A percentile compares a stretch with the other conserved stretches of the same genome.
Conservation (phyloP, 37 sponge, comb jelly and placozoan species). For the Geodia barretti region DNA sequence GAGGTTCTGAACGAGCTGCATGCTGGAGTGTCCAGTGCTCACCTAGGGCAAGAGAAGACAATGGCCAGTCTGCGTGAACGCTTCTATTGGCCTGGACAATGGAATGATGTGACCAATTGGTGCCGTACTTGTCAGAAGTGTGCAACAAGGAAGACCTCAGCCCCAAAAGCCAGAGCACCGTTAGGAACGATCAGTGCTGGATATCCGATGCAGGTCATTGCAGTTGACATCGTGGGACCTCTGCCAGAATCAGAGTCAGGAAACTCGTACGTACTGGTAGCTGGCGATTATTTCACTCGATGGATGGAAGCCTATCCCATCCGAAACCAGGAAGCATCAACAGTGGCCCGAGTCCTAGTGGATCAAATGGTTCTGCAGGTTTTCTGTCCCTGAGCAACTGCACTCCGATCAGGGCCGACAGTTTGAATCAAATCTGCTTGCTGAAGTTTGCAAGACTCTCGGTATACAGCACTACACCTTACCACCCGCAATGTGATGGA, state of each 20-base stretch:
- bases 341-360: slow-evolving; percentile 42
- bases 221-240: too few relatives aligned
- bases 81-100: too few relatives aligned
- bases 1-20: slow-evolving; percentile 23
- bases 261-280: slow-evolving; percentile 51
- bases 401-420: slow-evolving; percentile 51
- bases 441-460: slow-evolving; percentile 24
- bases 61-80: too few relatives aligned
- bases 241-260: slow-evolving; percentile 39
- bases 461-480: slow-evolving; percentile 47
- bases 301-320: slow-evolving; percentile 67
- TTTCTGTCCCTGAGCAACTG: slow-evolving; percentile 48
- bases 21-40: slow-evolving; percentile 7
- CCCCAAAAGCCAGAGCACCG: too few relatives aligned
- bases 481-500: slow-evolving; percentile 65
- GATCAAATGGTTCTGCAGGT: slow-evolving; percentile 54
- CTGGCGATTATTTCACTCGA: slow-evolving; percentile 47
- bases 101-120: too few relatives aligned
- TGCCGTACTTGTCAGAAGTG: too few relatives aligned
- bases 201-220: too few relatives aligned
- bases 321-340: slow-evolving; percentile 51
- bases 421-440: slow-evolving; percentile 32
- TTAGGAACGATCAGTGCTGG: too few relatives aligned
- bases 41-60: slow-evolving; percentile 26
- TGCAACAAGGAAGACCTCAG: too few relatives aligned